phyloP scores from a whole-genome alignment of 2,888 invertebrate species.

The Watsonalla binaria region DNA sequence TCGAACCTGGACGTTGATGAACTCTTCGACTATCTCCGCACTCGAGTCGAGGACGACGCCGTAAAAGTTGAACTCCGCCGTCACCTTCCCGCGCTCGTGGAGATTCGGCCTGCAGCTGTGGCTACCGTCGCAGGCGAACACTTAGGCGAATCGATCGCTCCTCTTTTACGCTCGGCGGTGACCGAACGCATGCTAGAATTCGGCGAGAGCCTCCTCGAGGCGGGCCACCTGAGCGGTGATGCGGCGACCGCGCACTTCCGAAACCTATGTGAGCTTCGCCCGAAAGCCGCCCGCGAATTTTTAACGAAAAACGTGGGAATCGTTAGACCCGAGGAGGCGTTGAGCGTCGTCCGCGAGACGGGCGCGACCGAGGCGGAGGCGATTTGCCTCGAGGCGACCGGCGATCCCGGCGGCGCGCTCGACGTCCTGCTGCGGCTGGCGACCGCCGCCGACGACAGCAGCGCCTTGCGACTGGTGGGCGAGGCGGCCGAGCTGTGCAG shows the following conservation, averaged over 20 bases:
- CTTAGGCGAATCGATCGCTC: constrained; percentile 25
- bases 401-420: constrained; percentile 58
- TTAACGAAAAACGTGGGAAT: constrained; percentile 46
- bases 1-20: constrained; percentile 54
- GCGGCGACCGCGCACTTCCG: constrained; percentile 49
- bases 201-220: constrained; percentile 41
- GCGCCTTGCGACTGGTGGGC: constrained; percentile 23
- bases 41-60: constrained; percentile 31
- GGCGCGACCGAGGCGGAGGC: constrained; percentile 55
- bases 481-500: constrained; percentile 51
- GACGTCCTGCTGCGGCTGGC: constrained; percentile 45
- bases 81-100: constrained; percentile 37
- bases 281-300: constrained; percentile 43
- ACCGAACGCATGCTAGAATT: constrained; percentile 40
- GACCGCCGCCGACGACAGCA: constrained; percentile 16
- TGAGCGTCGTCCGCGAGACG: constrained; percentile 43
- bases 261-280: constrained; percentile 42
- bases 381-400: constrained; percentile 58
- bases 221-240: constrained; percentile 43
- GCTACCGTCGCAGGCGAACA: constrained; percentile 48
- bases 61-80: constrained; percentile 27
- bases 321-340: constrained; percentile 63
- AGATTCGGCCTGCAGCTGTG: constrained; percentile 48
- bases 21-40: constrained; percentile 53
- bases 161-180: constrained; percentile 25